Conservation (phyloP, 1,140 invertebrate species). For the Drosophila elegans region DNA sequence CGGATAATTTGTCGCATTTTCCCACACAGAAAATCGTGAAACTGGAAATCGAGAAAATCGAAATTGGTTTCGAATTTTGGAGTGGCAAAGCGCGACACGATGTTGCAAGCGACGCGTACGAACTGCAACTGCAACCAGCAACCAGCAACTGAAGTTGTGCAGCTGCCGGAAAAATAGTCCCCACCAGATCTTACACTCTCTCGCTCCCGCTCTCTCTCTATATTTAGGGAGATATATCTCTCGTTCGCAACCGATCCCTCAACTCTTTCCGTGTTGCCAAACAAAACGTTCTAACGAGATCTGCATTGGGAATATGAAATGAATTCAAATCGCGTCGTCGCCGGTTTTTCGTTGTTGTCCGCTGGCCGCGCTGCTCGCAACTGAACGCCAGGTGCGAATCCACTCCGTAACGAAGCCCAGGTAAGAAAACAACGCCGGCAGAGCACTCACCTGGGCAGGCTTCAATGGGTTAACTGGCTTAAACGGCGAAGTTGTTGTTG, state of each 20-base stretch:
- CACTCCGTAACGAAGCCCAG: slow-evolving; percentile 45
- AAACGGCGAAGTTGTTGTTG: background rate
- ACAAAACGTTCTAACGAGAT: slow-evolving; percentile 47
- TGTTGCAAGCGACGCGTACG: slow-evolving; percentile 68
- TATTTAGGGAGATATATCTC: background rate
- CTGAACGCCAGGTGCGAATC: slow-evolving; percentile 73
- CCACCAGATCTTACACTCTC: slow-evolving; percentile 33
- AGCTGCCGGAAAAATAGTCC: slow-evolving; percentile 31
- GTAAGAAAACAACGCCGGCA: slow-evolving; percentile 34
- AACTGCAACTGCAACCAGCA: slow-evolving; percentile 65
- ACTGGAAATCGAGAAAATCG: slow-evolving; percentile 24
- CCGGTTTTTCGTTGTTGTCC: slow-evolving; percentile 68
- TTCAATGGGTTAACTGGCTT: slow-evolving; percentile 72
- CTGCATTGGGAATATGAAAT: slow-evolving; percentile 18
- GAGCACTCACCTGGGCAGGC: slow-evolving; percentile 42
- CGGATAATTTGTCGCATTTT: slow-evolving; percentile 62
- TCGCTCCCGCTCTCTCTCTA: background rate
- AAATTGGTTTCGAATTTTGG: background rate
- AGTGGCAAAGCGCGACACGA: slow-evolving; percentile 26
- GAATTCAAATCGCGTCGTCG: slow-evolving; percentile 41
- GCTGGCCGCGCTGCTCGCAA: slow-evolving; percentile 66
- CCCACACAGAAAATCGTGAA: slow-evolving; percentile 30
- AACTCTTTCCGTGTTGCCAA: slow-evolving; percentile 31
- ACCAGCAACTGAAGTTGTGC: slow-evolving; percentile 51
- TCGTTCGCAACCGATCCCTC: slow-evolving; percentile 2